phyloP scores from a whole-genome alignment of 2,113 vertebrate genomes.

The Anseranas semipalmata region DNA sequence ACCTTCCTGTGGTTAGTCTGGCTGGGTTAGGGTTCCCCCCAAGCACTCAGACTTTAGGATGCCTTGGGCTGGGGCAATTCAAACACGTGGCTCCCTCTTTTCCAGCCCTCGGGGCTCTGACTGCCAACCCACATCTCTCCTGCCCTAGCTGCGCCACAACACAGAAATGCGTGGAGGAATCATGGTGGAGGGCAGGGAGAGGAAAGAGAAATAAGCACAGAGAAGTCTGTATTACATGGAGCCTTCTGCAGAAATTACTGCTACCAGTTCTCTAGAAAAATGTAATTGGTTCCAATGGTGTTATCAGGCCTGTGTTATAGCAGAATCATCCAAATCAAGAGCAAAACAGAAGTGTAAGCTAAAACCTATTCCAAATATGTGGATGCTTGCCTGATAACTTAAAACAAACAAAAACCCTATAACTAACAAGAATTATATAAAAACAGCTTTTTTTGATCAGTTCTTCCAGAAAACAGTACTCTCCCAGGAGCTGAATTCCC shows the following conservation, averaged over 20 bases:
- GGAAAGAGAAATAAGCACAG: neutral
- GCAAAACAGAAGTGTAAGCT: neutral
- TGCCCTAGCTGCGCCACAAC: neutral
- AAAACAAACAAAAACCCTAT: neutral
- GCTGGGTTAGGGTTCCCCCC: neutral
- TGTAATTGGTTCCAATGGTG: neutral
- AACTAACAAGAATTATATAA: neutral
- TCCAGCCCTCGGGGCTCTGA: neutral
- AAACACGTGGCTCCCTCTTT: fast-evolving
- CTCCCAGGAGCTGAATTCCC: neutral
- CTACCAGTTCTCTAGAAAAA: neutral
- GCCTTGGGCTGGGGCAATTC: neutral
- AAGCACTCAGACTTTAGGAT: neutral
- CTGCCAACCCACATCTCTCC: neutral
- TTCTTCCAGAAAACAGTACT: neutral
- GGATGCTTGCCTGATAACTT: neutral
- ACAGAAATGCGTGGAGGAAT: neutral
- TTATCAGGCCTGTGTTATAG: neutral
- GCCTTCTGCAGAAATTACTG: neutral
- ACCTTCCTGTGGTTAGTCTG: neutral
- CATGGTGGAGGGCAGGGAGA: neutral
- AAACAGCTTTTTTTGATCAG: conserved; percentile 18
- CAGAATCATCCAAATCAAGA: neutral
- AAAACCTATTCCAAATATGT: neutral
- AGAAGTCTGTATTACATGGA: neutral